These are phyloP conservation scores for Orchesella flavescens DNA, from an alignment of 2,888 invertebrate genomes.

Conservation along the genomic window DNA sequence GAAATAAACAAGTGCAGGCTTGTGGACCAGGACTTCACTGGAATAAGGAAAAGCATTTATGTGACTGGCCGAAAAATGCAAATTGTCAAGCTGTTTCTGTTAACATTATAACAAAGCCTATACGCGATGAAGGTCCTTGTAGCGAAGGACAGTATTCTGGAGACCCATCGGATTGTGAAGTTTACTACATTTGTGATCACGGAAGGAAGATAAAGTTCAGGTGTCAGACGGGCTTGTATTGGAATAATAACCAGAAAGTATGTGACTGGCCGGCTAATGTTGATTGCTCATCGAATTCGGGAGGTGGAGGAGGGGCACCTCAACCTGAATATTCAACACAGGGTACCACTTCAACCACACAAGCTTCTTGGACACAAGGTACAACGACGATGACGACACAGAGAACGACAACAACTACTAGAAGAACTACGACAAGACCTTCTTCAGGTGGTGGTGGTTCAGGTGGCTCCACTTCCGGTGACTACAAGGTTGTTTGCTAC, in stretches of 20 bases:
- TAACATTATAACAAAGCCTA: neutral
- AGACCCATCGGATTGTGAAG: constrained; percentile 82
- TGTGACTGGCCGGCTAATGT: constrained; percentile 80
- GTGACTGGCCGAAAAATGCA: constrained; percentile 81
- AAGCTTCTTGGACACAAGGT: constrained; percentile 38
- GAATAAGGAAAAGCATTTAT: constrained; percentile 80
- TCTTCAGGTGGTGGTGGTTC: constrained; percentile 21
- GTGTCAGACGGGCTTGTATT: constrained; percentile 84
- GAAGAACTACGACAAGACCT: constrained; percentile 3
- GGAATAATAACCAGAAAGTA: constrained; percentile 78
- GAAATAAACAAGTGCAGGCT: constrained; percentile 75
- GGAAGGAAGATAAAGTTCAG: constrained; percentile 83
- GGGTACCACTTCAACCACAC: constrained; percentile 75
- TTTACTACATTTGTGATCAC: constrained; percentile 86
- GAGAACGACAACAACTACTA: constrained; percentile 20
- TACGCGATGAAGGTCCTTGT: constrained; percentile 76
- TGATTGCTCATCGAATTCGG: constrained; percentile 75
- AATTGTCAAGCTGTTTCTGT: constrained; percentile 55
- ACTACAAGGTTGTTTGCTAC: constrained; percentile 83
- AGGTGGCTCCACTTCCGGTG: constrained; percentile 48
- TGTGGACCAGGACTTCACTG: constrained; percentile 87
- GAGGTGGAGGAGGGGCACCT: constrained; percentile 2
- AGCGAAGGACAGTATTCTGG: constrained; percentile 80
- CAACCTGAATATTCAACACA: constrained; percentile 73
- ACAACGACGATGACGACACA: constrained; percentile 5